These are phyloP conservation scores for Lonchura striata DNA, from an alignment of 2,113 vertebrate genomes.

Conservation along the genomic window DNA sequence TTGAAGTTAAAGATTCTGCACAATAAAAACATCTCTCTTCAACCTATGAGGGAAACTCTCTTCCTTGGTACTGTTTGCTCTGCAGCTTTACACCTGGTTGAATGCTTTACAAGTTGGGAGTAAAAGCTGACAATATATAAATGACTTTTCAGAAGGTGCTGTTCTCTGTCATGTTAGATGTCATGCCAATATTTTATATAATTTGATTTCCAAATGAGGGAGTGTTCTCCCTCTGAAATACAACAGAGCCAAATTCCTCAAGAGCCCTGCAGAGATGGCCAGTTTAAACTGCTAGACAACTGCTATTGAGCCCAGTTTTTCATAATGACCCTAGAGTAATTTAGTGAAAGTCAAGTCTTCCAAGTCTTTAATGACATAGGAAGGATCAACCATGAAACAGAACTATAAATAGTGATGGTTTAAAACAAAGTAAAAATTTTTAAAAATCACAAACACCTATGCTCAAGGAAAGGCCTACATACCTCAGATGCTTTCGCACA, in stretches of 20 bases:
- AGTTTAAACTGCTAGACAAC: neutral
- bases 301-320: neutral
- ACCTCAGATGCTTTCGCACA: neutral
- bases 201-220: neutral
- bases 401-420: neutral
- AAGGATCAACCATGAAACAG: neutral
- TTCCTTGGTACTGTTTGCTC: neutral
- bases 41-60: neutral
- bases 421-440: neutral
- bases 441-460: neutral
- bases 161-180: neutral
- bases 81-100: neutral
- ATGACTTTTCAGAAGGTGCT: neutral
- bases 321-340: neutral
- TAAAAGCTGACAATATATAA: neutral
- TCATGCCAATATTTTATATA: neutral
- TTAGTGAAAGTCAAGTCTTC: neutral
- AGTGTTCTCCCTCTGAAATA: neutral
- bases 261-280: neutral
- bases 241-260: neutral
- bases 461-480: neutral
- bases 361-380: accelerated
- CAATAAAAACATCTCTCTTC: neutral
- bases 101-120: neutral
- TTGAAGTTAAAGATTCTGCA: neutral